Base-by-base conservation (phyloP, 2,888 invertebrate genomes). In the Xestia sexstrigata region DNA sequence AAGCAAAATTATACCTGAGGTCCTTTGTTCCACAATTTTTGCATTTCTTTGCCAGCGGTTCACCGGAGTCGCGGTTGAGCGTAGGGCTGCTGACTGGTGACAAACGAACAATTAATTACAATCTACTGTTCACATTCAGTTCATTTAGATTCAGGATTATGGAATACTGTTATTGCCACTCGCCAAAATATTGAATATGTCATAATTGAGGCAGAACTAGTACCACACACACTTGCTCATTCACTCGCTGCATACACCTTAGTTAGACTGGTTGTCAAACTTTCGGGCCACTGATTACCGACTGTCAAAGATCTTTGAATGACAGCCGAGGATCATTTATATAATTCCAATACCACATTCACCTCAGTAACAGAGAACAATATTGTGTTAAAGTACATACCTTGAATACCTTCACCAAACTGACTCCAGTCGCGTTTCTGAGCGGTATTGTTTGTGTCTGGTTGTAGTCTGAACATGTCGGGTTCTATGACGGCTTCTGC, bases 11-110 rank as follows among this genome's bases (percentile, higher is more conserved):
- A 77, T 91, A 94, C 94, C 93, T 93, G 90, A 92, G 84, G 30
- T 92, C 92, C 76, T 79, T 89, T 42, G 82, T 80, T 58, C 91
- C 89, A 78, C 94, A 94, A 67, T 85, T 78, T 82, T 91, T 92
- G 89, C 94, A 94, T 87, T 90, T 93, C 89, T 92, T 93, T 72
- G 87, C 78, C 35, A 78, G 78, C 66, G 87, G 78, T 65, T 83
- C 86, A 39, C 65, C 30, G 66, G 60, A 63, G 39, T 73, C 70
- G 70, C 63, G 66, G 68, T 77, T 86, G 77, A 83, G 75, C 83
- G 88, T 83, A 74, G 89, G 75, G 73, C 82, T 80, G 86, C 77
- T 77, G 78, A 86, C 92, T 93, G 91, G 62, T 89, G 89, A 90
- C 82, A 88, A 90, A 91, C 88, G 71, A 88, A 84, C 73, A 81